Percentiles rank a stretch among this genome's conserved stretches.
Evolutionary conservation across 2,797 vertebrate genomes (phyloP).

Genomic region (Aphelocoma californica): DNA sequence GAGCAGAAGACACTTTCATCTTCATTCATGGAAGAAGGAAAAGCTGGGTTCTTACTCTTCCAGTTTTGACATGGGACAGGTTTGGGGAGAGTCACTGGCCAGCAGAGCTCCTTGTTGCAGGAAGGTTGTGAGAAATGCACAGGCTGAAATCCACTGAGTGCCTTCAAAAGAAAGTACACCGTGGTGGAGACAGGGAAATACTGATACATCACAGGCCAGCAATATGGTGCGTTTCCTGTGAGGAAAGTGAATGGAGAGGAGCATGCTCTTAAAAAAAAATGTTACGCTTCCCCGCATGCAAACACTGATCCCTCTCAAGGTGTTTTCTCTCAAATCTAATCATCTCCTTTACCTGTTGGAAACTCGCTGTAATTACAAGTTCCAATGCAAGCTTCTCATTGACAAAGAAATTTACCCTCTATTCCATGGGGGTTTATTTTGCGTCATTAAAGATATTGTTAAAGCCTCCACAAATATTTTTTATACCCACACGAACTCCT

Average conservation of each 20-base stretch:
- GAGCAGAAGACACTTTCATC: not conserved
- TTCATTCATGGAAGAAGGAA: not conserved
- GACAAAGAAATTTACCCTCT: not conserved
- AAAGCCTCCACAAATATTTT: slow-evolving; percentile 30
- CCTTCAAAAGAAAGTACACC: not conserved
- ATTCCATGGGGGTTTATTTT: not conserved
- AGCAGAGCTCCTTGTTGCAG: not conserved
- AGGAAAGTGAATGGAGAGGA: not conserved
- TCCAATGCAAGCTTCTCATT: slow-evolving; percentile 9
- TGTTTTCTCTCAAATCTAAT: not conserved
- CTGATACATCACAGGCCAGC: not conserved
- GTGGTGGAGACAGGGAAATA: not conserved
- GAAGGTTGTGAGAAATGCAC: not conserved
- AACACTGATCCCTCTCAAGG: not conserved
- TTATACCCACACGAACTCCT: not conserved
- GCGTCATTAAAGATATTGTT: slow-evolving; percentile 25
- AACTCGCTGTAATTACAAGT: not conserved
- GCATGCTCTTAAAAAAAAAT: not conserved
- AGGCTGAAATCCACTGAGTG: not conserved
- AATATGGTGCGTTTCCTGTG: not conserved
- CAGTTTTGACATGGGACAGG: not conserved
- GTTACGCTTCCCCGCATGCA: not conserved
- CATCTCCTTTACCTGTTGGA: slow-evolving; percentile 23
- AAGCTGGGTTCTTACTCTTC: not conserved
- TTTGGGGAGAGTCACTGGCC: not conserved